A percentile compares a stretch with the other conserved stretches of the same genome.
phyloP scores from a whole-genome alignment of 2,797 vertebrate species.

The Eupleurogrammus muticus region DNA sequence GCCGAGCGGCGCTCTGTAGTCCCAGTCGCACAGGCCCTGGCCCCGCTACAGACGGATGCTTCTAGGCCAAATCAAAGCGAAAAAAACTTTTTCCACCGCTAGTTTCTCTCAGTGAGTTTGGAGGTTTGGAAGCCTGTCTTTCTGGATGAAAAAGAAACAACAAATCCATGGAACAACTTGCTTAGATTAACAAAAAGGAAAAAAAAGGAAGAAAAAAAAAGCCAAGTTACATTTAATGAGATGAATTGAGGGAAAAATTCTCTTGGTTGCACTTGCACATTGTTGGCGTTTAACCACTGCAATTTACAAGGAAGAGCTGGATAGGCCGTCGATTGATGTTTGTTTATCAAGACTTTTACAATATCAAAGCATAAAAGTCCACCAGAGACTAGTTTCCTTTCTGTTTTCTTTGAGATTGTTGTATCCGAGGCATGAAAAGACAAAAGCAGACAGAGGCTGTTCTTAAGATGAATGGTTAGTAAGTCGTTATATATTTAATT shows the following conservation, averaged over 20 bases:
- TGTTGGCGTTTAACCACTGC: slow-evolving; percentile 34
- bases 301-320: slow-evolving; percentile 27
- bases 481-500: no score
- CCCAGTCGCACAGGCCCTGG: slow-evolving; percentile 57
- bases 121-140: slow-evolving; percentile 51
- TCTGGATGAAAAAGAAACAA: slow-evolving; percentile 50
- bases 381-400: not conserved
- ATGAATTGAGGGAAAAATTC: slow-evolving; percentile 23
- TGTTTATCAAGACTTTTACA: slow-evolving; percentile 36
- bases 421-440: slow-evolving; percentile 15
- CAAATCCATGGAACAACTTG: slow-evolving; percentile 36
- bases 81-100: slow-evolving; percentile 56
- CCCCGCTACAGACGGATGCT: slow-evolving; percentile 56
- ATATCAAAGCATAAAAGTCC: slow-evolving; percentile 27
- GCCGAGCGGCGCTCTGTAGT: slow-evolving; percentile 53
- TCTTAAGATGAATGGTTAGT: no score
- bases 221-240: slow-evolving; percentile 35
- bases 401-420: not conserved
- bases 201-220: no score
- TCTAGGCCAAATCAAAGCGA: slow-evolving; percentile 72
- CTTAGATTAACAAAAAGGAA: not conserved
- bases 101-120: slow-evolving; percentile 55
- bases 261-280: slow-evolving; percentile 37
- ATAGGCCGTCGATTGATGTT: slow-evolving; percentile 18
- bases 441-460: not conserved